Base-by-base conservation (phyloP, 2,113 vertebrate species). In the Zonotrichia leucophrys region DNA sequence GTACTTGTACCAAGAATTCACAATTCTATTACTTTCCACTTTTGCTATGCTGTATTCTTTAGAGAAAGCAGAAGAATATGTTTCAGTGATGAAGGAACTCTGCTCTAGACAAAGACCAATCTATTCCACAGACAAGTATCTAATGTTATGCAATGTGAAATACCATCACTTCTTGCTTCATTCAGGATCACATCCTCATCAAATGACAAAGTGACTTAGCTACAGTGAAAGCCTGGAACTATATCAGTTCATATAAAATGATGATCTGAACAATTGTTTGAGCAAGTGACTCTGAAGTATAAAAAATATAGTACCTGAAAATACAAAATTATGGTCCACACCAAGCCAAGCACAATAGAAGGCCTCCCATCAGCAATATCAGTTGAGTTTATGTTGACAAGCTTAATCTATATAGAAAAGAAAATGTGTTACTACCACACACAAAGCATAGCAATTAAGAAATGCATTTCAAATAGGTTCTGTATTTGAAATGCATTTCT, bases 311-410 rank as follows among this genome's bases (percentile, higher is more conserved):
- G 69, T 98, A 99, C 99, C 99, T 99, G 99, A 94, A 99, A 99
- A 97, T 99, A 99, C 2, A 99, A 98, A 96, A 99, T 99, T 92
- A 99, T 99, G 90, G 99, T 99, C 99, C 99, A 99, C 83, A 99
- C 91, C 97, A 99, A 96, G 22, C 99, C 99, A 41, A 99, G 98
- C 15, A 99, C 98, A 81, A 99, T 99, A 15, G 99, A 98, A 5
- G 99, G 99, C 37, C 98, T 98, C 56, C 99, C 99, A 95, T 99
- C 99, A 49, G 99, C 99, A 68, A 99, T 99, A 94, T 99, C 99
- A 37, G 99, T 99, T 75, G 99, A 98, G 96, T 99, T 99, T 94
- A 99, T 99, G 98, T 99, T 99, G 95, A 99, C 99, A 83, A 99
- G 97, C 81, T 99, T 99, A 96, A 99, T 99, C 99, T 99, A 97